Evolutionary conservation across 2,888 invertebrate genomes (phyloP).

Genomic region (Limulus polyphemus): DNA sequence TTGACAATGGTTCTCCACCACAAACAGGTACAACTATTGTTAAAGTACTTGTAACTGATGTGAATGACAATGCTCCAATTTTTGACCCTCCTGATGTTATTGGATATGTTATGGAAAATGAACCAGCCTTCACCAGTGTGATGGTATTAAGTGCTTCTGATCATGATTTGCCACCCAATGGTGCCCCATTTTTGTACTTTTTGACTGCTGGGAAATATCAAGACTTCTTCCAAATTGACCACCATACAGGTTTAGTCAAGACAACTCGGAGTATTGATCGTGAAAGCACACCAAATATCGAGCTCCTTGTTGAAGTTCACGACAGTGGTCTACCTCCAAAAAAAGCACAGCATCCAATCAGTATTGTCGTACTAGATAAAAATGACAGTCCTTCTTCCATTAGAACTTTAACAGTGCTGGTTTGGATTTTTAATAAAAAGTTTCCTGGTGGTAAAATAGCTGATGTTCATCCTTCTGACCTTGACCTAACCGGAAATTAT

Average conservation of each 20-base stretch:
- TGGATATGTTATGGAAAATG: slow-evolving; percentile 73
- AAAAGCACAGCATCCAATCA: slow-evolving; percentile 64
- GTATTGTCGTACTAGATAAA: slow-evolving; percentile 64
- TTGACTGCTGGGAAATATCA: slow-evolving; percentile 65
- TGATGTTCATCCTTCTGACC: slow-evolving; percentile 81
- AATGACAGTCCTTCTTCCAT: slow-evolving; percentile 85
- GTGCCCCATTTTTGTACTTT: slow-evolving; percentile 72
- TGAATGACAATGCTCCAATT: slow-evolving; percentile 82
- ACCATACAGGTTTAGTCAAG: slow-evolving; percentile 62
- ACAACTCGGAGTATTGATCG: slow-evolving; percentile 69
- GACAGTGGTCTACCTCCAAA: slow-evolving; percentile 74
- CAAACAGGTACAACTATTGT: slow-evolving; percentile 83
- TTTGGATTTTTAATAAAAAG: slow-evolving; percentile 47
- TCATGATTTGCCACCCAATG: slow-evolving; percentile 77
- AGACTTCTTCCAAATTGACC: slow-evolving; percentile 60
- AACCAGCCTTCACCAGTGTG: slow-evolving; percentile 66
- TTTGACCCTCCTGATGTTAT: slow-evolving; percentile 58
- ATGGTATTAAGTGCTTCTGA: slow-evolving; percentile 76
- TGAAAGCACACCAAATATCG: slow-evolving; percentile 60
- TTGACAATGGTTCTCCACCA: slow-evolving; percentile 75
- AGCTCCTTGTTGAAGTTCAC: slow-evolving; percentile 66
- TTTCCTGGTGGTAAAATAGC: slow-evolving; percentile 67
- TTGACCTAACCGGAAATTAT: slow-evolving; percentile 75
- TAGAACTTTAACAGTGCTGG: slow-evolving; percentile 63
- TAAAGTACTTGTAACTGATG: slow-evolving; percentile 62